Conservation (phyloP, 2,113 vertebrate genomes). For the Microtus ochrogaster region DNA sequence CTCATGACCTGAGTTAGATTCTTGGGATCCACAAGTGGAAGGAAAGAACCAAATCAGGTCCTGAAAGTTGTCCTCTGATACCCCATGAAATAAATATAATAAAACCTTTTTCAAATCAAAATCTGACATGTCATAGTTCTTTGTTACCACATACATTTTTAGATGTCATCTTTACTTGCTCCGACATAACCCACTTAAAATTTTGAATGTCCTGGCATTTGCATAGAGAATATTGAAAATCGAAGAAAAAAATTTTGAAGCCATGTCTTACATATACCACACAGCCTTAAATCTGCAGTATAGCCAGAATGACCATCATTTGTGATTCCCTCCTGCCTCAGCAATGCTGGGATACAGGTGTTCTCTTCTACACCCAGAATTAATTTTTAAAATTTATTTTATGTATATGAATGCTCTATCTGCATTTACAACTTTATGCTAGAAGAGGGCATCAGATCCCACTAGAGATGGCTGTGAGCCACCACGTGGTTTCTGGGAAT, state of each 20-base stretch:
- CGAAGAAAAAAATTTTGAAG: too few relatives aligned
- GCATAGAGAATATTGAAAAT: slow-evolving; percentile 8
- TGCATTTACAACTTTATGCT: too few relatives aligned
- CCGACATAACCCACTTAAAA: slow-evolving; percentile 29
- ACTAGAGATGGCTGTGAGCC: too few relatives aligned
- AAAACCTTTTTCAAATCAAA: neutral
- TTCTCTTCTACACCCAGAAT: neutral
- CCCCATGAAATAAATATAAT: neutral
- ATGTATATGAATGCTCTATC: too few relatives aligned
- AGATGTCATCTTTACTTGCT: neutral
- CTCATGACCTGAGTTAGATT: neutral
- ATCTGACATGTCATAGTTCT: neutral
- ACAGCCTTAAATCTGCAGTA: neutral
- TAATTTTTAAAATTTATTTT: neutral
- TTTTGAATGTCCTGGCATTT: slow-evolving; percentile 37
- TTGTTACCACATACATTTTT: neutral
- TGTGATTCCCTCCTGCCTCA: neutral
- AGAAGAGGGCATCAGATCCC: too few relatives aligned
- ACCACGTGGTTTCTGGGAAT: too few relatives aligned
- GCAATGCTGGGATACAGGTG: neutral
- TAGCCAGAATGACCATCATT: too few relatives aligned
- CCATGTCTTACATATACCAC: neutral
- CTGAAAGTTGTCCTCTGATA: neutral
- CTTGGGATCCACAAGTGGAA: neutral
- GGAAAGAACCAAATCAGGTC: neutral